Conservation (phyloP, 2,797 vertebrate genomes). For the Myotis planiceps region DNA sequence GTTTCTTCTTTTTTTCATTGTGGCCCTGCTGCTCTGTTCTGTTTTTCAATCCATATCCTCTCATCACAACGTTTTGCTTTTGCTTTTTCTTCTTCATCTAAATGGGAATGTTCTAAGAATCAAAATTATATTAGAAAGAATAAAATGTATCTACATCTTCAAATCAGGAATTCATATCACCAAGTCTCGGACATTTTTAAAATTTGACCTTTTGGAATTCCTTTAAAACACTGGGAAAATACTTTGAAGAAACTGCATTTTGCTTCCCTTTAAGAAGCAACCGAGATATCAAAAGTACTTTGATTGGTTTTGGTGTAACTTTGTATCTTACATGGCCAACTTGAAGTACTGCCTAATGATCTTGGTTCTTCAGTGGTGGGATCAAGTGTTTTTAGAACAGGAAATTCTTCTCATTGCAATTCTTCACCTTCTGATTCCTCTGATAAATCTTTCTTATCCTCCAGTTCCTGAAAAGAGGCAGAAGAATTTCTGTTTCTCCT, state of each 20-base stretch:
- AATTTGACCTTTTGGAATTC: neutral
- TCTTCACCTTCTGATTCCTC: conserved; percentile 97
- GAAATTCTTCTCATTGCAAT: conserved; percentile 94
- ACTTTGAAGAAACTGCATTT: neutral
- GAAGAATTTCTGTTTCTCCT: conserved; percentile 95
- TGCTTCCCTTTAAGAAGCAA: neutral
- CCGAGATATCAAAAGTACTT: neutral
- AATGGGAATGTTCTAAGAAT: conserved; percentile 98
- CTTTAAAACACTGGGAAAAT: neutral
- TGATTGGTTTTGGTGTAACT: neutral
- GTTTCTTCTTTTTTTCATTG: conserved; percentile 99
- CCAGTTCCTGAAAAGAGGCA: conserved; percentile 96
- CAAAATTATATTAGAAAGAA: conserved; percentile 95
- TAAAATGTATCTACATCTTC: neutral
- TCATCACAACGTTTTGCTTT: conserved; percentile 99
- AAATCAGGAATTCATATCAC: neutral
- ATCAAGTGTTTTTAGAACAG: conserved; percentile 96
- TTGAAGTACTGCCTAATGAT: neutral
- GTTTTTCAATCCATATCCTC: conserved; percentile 98
- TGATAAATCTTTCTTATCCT: conserved; percentile 95
- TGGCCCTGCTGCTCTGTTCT: conserved; percentile 95
- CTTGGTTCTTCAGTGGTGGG: conserved; percentile 97
- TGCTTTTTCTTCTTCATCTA: conserved; percentile 99
- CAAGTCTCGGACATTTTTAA: neutral
- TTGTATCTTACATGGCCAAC: neutral